A percentile compares a stretch with the other conserved stretches of the same genome.
phyloP scores from a whole-genome alignment of 37 sponge, comb jelly and placozoan species.

The Bolinopsis microptera region DNA sequence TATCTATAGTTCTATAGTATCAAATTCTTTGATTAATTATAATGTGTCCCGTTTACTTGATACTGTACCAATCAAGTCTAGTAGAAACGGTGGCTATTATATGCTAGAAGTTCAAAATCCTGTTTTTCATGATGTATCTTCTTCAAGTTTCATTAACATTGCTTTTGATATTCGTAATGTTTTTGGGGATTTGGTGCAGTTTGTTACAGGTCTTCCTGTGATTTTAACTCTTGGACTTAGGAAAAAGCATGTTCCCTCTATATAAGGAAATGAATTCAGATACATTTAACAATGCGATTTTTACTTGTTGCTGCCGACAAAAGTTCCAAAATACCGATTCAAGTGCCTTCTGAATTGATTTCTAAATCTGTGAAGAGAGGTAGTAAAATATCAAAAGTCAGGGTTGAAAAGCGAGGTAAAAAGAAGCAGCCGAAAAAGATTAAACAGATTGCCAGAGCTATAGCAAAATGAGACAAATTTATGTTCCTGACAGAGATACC shows the following conservation, averaged over 20 bases:
- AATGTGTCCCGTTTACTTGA: conserved; percentile 13
- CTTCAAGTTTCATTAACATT: conserved; percentile 2
- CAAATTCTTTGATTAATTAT: not conserved
- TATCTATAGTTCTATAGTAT: conserved; percentile 15
- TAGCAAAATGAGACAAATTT: conserved; percentile 31
- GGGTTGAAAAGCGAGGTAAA: not conserved
- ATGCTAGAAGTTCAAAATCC: conserved; percentile 15
- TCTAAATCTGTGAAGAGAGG: not conserved
- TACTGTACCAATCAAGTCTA: not conserved
- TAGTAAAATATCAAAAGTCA: not conserved
- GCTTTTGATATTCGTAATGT: not conserved
- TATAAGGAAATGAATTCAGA: not conserved
- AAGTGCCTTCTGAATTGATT: not conserved
- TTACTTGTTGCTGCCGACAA: not conserved
- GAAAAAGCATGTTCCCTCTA: not conserved
- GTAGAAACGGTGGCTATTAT: not conserved
- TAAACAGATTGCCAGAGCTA: not conserved
- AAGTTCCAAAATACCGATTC: conserved; percentile 1
- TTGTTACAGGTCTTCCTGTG: not conserved
- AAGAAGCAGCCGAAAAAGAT: not conserved
- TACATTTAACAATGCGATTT: not conserved
- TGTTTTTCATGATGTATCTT: conserved; percentile 28
- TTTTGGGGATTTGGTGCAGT: not conserved
- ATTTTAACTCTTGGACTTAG: conserved; percentile 1
- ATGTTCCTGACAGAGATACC: not conserved